Base-by-base conservation (phyloP, 1,140 invertebrate species). In the Aphelenchoides avenae region DNA sequence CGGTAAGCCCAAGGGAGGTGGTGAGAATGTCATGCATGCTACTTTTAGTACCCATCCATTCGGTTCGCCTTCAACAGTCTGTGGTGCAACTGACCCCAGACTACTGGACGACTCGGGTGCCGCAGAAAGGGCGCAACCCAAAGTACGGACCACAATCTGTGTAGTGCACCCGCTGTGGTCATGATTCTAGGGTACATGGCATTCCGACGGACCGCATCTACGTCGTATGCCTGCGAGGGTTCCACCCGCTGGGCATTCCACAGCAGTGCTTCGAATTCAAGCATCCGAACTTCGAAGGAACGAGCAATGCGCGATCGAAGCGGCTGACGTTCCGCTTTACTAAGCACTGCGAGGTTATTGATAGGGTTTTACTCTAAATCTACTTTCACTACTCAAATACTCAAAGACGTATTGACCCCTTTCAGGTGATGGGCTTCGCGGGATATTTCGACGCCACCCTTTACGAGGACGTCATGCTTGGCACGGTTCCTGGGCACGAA, bases 361-460 rank as follows among this genome's bases (percentile, higher is more conserved):
- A 4, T 9, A 44, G 18, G 39, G 9, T 44, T 29, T 29, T 44
- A 15, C 42, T n/a, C 11, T 44, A 11, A 44, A 33, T 11, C n/a
- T n/a, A 11, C 39, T 44, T 44, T 44, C 11, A 18, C 39, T 11
- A 44, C 11, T 44, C 20, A 44, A 18, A 11, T 44, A 11, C 39
- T 44, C 42, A 11, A n/a, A 11, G 11, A 44, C 9, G 9, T 18
- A 44, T 11, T 11, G 11, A 11, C n/a, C 11, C 9, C 13, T 6
- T 66, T 70, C 44, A 66, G 64, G 18, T 73, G 20, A 73, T 68
- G 61, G 71, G 73, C 30, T 73, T 73, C 50, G 71, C 70, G 18
- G 73, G 66, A 6, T 71, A 70, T 40, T 73, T 73, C 41, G 49
- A 70, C 15, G 51, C 57, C 13, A 15, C 27, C 26, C 53, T 73